phyloP scores from a whole-genome alignment of 2,797 vertebrate species.

The Podargus strigoides region DNA sequence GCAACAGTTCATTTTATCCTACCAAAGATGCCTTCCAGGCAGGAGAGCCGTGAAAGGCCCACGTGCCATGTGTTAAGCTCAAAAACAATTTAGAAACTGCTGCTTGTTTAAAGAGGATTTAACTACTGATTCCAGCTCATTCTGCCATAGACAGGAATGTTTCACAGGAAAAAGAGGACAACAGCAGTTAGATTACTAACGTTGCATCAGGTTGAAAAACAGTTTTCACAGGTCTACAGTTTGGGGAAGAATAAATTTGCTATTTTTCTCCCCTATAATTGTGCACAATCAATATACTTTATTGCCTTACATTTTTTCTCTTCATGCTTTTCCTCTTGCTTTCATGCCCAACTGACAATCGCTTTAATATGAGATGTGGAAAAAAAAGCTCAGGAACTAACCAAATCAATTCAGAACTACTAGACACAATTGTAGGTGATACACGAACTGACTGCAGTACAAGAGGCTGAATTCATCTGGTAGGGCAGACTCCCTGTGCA shows the following conservation, averaged over 20 bases:
- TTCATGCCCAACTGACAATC: neutral
- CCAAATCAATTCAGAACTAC: neutral
- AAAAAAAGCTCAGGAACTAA: neutral
- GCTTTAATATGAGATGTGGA: neutral
- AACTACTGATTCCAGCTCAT: slow-evolving; percentile 25
- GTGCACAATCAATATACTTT: neutral
- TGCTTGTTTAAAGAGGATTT: slow-evolving; percentile 48
- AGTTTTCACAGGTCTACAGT: neutral
- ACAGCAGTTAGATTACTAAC: neutral
- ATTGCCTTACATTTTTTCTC: neutral
- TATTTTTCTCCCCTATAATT: accelerated
- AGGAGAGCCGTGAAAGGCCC: neutral
- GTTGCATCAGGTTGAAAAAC: neutral
- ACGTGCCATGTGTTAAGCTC: neutral
- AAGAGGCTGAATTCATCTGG: neutral
- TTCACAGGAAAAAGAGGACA: neutral
- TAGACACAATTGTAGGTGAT: neutral
- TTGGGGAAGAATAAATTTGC: neutral
- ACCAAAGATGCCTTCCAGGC: neutral
- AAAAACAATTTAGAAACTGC: slow-evolving; percentile 38
- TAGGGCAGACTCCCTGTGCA: neutral
- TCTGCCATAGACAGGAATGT: neutral
- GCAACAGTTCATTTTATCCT: neutral
- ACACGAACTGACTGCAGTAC: neutral
- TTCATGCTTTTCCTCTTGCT: neutral